phyloP scores from a whole-genome alignment of 2,888 invertebrate genomes.

The Callosobruchus maculatus region DNA sequence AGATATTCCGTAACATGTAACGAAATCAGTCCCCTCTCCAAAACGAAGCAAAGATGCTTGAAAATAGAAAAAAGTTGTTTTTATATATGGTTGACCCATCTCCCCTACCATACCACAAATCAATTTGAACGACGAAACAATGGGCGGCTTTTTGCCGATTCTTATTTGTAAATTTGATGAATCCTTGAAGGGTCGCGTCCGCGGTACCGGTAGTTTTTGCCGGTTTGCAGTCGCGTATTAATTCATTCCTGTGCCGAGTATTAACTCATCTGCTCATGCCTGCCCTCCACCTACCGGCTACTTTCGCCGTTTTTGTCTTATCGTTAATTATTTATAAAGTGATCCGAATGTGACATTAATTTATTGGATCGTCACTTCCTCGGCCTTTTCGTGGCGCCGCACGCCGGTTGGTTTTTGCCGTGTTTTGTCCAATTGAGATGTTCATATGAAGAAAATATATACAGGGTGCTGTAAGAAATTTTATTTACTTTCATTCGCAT shows the following conservation, averaged over 20 bases:
- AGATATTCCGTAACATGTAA: too few species aligned
- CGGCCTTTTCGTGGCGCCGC: background rate
- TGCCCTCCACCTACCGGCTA: background rate
- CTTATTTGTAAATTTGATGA: background rate
- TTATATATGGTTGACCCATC: background rate
- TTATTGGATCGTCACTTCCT: slow-evolving; percentile 23
- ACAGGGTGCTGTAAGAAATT: too few species aligned
- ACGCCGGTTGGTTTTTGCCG: background rate
- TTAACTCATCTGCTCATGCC: background rate
- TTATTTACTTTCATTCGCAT: too few species aligned
- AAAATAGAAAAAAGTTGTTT: too few species aligned
- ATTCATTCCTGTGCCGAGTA: background rate
- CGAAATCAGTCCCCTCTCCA: too few species aligned
- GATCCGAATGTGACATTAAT: slow-evolving; percentile 26
- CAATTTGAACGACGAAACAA: background rate
- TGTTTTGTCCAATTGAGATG: background rate
- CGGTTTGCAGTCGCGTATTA: background rate
- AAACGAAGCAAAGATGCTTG: too few species aligned
- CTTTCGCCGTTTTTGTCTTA: background rate
- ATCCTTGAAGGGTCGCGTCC: background rate
- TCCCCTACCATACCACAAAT: background rate
- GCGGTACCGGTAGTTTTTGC: background rate
- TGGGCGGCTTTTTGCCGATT: background rate
- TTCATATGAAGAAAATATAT: background rate
- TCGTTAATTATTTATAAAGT: slow-evolving; percentile 19